A percentile compares a stretch with the other conserved stretches of the same genome.
phyloP scores from a whole-genome alignment of 1,140 invertebrate species.

The Philaenus spumarius region DNA sequence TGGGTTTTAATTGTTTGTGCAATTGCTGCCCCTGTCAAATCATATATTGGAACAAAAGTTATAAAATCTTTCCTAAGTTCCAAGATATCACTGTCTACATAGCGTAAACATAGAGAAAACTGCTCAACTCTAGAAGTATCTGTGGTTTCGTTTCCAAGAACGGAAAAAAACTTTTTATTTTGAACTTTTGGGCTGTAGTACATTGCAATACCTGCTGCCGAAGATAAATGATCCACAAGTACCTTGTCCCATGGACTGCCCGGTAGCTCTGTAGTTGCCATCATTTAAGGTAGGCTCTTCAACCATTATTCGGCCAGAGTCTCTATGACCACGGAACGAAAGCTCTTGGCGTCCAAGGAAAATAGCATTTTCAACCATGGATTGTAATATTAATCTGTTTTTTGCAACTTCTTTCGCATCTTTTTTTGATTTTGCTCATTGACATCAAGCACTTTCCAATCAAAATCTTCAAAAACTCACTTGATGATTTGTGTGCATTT shows the following conservation, averaged over 20 bases:
- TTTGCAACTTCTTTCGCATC: conserved; percentile 6
- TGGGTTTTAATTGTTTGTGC: not conserved
- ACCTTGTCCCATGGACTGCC: not conserved
- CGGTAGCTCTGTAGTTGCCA: not conserved
- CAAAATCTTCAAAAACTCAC: no score
- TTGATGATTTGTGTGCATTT: no score
- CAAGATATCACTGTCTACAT: not conserved
- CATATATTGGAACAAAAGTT: not conserved
- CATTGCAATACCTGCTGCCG: not conserved
- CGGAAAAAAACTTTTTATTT: not conserved
- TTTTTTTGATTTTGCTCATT: conserved; percentile 8
- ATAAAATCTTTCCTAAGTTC: not conserved
- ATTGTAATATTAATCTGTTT: not conserved
- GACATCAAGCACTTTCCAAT: no score
- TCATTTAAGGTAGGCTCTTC: not conserved
- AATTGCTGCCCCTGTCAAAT: not conserved
- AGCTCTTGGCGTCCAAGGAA: not conserved
- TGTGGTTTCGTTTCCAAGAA: not conserved
- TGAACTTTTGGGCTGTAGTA: not conserved
- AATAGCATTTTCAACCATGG: not conserved
- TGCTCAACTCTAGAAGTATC: not conserved
- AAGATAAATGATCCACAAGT: not conserved
- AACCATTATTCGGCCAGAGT: not conserved
- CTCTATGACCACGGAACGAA: not conserved
- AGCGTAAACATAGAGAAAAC: not conserved